These are phyloP conservation scores for Myiothlypis chrysogaster DNA, from an alignment of 2,797 vertebrate species.

Conservation along the genomic window DNA sequence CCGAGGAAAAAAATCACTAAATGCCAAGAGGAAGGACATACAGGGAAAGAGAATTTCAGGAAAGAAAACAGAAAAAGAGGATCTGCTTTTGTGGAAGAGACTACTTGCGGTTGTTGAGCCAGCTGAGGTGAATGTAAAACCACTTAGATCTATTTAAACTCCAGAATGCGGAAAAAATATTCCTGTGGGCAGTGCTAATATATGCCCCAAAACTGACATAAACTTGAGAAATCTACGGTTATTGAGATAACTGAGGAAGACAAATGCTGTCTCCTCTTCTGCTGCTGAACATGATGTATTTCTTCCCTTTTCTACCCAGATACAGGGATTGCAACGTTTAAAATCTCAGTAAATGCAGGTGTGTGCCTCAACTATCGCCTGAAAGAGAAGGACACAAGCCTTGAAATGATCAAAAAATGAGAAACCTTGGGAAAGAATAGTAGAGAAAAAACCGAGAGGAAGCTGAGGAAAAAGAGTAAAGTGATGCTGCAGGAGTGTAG, in stretches of 20 bases:
- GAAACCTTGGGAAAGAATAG: neutral
- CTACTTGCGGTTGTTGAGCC: neutral
- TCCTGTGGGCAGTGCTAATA: neutral
- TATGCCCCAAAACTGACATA: neutral
- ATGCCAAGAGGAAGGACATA: neutral
- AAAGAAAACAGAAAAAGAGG: neutral
- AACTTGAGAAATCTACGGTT: neutral
- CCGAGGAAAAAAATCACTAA: neutral
- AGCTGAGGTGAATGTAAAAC: neutral
- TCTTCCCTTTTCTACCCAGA: neutral
- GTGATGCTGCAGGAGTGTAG: neutral
- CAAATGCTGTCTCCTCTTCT: neutral
- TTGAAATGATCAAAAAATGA: neutral
- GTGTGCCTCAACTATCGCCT: neutral
- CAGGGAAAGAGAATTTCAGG: neutral
- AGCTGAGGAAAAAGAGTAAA: neutral
- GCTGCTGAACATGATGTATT: neutral
- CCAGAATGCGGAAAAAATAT: neutral
- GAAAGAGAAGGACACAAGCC: accelerated
- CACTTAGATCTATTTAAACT: neutral
- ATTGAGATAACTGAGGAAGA: neutral
- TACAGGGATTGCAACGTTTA: neutral
- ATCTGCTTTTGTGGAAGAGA: neutral
- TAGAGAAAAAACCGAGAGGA: neutral
- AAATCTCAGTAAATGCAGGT: neutral